Evolutionary conservation across 1,140 invertebrate genomes (phyloP).

Genomic region (Lepidurus couesii): DNA sequence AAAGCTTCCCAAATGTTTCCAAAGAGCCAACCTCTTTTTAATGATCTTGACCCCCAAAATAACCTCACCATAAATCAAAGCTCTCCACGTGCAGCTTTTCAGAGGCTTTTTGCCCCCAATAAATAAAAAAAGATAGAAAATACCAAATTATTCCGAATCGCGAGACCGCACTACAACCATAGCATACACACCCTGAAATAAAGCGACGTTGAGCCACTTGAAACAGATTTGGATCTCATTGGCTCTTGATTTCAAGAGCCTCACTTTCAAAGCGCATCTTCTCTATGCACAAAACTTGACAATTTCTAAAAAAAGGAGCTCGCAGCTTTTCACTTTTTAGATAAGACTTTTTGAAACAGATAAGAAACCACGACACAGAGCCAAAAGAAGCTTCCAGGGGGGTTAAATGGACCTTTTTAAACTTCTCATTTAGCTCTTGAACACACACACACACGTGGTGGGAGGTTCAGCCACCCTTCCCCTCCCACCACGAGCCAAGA

Average conservation of each 20-base stretch:
- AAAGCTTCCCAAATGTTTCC: no score
- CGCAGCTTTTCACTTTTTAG: not conserved
- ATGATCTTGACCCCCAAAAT: conserved; percentile 15
- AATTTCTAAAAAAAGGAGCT: not conserved
- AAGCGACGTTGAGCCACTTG: not conserved
- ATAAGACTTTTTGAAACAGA: not conserved
- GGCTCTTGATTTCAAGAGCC: not conserved
- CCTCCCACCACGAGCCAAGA: no score
- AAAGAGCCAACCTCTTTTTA: not conserved
- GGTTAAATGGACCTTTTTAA: conserved; percentile 8
- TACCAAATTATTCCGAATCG: not conserved
- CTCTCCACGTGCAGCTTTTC: not conserved
- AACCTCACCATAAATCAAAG: conserved; percentile 6
- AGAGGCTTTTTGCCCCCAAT: not conserved
- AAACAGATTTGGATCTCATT: not conserved
- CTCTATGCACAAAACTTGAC: not conserved
- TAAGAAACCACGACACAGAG: not conserved
- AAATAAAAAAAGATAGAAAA: not conserved
- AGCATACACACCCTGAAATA: not conserved
- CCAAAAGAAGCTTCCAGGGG: not conserved
- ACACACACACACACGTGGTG: no score
- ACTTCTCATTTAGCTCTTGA: not conserved
- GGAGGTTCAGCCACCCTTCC: no score
- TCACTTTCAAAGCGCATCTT: not conserved
- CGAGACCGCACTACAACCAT: not conserved